Percentiles rank a stretch among this genome's conserved stretches.
Evolutionary conservation across 2,113 vertebrate species (phyloP).

Genomic region (Lepisosteus osseus): DNA sequence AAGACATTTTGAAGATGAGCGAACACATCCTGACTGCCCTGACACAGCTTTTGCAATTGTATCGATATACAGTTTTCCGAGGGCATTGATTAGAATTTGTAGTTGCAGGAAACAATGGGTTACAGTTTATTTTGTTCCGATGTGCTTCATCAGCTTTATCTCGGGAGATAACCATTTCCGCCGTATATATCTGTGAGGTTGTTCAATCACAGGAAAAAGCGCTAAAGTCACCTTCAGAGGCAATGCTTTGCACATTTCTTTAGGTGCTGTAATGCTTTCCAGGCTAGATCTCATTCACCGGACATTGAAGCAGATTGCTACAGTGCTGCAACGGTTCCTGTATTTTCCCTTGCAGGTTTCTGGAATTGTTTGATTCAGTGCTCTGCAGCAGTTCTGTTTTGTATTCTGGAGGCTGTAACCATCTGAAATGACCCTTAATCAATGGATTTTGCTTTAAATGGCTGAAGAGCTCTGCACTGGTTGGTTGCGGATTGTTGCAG

Average conservation of each 20-base stretch:
- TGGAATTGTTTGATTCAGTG: neutral
- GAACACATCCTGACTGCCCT: too few relatives aligned
- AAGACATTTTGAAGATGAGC: too few relatives aligned
- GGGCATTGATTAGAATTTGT: neutral
- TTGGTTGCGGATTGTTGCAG: conserved; percentile 52
- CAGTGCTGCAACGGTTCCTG: neutral
- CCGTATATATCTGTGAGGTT: neutral
- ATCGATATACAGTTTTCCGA: neutral
- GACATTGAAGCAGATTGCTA: too few relatives aligned
- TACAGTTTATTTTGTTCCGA: neutral
- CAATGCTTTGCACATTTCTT: neutral
- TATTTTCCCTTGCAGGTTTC: conserved; percentile 16
- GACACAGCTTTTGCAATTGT: too few relatives aligned
- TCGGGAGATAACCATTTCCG: neutral
- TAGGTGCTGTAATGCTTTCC: conserved; percentile 36
- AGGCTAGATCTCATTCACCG: conserved; percentile 1
- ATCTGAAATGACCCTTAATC: conserved; percentile 9
- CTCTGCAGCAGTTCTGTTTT: neutral
- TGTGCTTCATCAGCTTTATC: conserved; percentile 2
- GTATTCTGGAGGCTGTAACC: neutral
- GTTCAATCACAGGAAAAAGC: conserved; percentile 8
- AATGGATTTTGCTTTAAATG: conserved; percentile 42
- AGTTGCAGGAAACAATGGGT: conserved; percentile 1
- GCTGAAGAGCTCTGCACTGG: conserved; percentile 50
- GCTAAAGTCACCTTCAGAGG: conserved; percentile 35